Base-by-base conservation (phyloP, 2,113 vertebrate genomes). In the Sinocyclocheilus grahami region DNA sequence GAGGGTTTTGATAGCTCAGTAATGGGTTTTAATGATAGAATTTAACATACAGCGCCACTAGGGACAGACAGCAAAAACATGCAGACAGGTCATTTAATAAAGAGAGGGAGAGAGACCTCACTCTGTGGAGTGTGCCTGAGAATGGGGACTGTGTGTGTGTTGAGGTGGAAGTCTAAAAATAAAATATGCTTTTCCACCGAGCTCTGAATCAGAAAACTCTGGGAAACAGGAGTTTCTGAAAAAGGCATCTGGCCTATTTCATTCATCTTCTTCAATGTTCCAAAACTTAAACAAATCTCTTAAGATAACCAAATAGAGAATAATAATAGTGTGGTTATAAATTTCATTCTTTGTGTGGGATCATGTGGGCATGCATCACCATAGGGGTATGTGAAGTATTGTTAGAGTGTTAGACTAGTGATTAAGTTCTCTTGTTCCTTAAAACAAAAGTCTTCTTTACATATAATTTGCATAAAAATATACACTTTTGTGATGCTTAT, bases 1-100 rank as follows among this genome's bases (percentile, higher is more conserved):
- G 92, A 82, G 7, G 92, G 90, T 90, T 95, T 94, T 95, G 95
- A 95, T 96, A 93, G 95, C 94, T 95, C 6, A 0, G 94, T 95
- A 96, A 96, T 95, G 93, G 95, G 93, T 95, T 95, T 95, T 95
- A 94, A 95, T 95, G 94, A 95, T 91, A 87, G 90, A 90, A 86
- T 91, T 92, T 90, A 89, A 95, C 94, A 94, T 72, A 89, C 89
- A 90, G 89, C 85, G 90, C 93, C 94, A 93, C 92, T 75, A 92
- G 95, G 93, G 94, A 95, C 93, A 92, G 89, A 89, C 90, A 87
- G 92, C 93, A 93, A 94, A 92, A 91, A 92, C 92, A 92, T 91
- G 90, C 91, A 92, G 94, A 94, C 95, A 95, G 95, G 94, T 90
- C 82, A 82, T 88, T 93, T 95, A 94, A 94, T 93, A 95, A 94